Conservation (phyloP, 53 echinoderm and acorn worm species). For the Echinarachnius parma region DNA sequence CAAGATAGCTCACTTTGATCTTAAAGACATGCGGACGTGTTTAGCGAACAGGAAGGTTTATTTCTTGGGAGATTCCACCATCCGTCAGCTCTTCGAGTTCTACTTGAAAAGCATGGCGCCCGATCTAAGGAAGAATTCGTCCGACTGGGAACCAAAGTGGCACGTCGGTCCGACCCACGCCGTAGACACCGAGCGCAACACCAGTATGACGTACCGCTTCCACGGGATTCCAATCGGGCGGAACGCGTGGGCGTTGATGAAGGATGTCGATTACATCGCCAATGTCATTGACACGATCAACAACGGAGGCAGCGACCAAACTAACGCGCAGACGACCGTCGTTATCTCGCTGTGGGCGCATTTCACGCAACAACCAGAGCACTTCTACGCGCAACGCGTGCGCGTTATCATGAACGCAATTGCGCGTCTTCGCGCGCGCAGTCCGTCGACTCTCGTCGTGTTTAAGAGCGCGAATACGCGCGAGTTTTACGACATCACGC, state of each 20-base stretch:
- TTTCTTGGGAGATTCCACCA: conserved; percentile 47
- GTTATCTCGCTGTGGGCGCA: conserved; percentile 64
- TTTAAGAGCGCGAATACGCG: conserved; percentile 71
- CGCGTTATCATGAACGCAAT: conserved; percentile 46
- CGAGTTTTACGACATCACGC: conserved; percentile 2
- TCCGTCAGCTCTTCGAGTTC: conserved; percentile 38
- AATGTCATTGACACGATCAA: conserved; percentile 51
- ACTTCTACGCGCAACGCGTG: conserved; percentile 48
- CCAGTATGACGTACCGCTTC: conserved; percentile 46
- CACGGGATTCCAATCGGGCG: conserved; percentile 65
- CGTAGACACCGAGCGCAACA: conserved; percentile 39
- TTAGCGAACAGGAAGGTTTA: background rate
- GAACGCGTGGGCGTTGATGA: conserved; percentile 42
- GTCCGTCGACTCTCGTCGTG: conserved; percentile 40
- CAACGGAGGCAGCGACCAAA: conserved; percentile 17
- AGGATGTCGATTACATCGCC: conserved; percentile 48
- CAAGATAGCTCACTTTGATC: conserved; percentile 3
- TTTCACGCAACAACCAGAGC: conserved; percentile 56
- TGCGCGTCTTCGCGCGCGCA: conserved; percentile 28
- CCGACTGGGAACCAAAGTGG: conserved; percentile 17
- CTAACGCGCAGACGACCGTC: conserved; percentile 35
- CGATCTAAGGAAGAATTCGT: conserved; percentile 5
- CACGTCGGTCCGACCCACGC: conserved; percentile 54
- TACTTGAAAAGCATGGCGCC: conserved; percentile 5
- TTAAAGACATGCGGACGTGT: conserved; percentile 8